phyloP scores from a whole-genome alignment of 2,888 invertebrate genomes.

The Hirtodrosophila duncani region DNA sequence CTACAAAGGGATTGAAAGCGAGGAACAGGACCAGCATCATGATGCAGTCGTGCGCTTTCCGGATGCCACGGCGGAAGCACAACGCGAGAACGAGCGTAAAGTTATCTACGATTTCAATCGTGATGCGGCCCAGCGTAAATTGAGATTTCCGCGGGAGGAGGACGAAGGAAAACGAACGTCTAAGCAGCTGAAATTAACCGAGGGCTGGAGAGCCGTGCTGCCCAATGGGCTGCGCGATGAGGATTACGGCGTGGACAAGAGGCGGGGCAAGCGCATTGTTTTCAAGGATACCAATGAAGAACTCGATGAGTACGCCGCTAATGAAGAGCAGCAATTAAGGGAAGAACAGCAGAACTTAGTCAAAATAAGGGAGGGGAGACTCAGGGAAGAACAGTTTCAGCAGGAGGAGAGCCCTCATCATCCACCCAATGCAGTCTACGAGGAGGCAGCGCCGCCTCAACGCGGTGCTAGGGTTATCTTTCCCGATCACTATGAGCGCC shows the following conservation, averaged over 20 bases:
- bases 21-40: constrained; percentile 28
- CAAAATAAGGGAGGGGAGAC: constrained; percentile 7
- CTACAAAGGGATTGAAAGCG: constrained; percentile 47
- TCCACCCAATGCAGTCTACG: constrained; percentile 44
- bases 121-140: constrained; percentile 55
- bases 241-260: constrained; percentile 33
- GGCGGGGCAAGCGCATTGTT: constrained; percentile 53
- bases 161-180: too few relatives aligned
- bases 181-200: too few relatives aligned
- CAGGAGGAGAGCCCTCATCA: constrained; percentile 17
- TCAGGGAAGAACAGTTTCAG: constrained; percentile 5
- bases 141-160: constrained; percentile 70
- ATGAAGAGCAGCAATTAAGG: constrained; percentile 11
- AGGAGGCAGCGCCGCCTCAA: constrained; percentile 58
- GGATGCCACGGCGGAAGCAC: constrained; percentile 45
- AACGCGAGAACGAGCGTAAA: constrained; percentile 19
- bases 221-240: constrained; percentile 45
- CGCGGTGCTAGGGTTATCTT: constrained; percentile 77
- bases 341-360: constrained; percentile 23
- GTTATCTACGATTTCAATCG: constrained; percentile 65
- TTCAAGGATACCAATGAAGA: constrained; percentile 56
- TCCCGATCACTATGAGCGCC: constrained; percentile 78
- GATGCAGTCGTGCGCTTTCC: constrained; percentile 45
- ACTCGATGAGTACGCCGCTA: constrained; percentile 21
- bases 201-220: constrained; percentile 49